Evolutionary conservation across 2,113 vertebrate genomes (phyloP).

Genomic region (Steatornis caripensis): DNA sequence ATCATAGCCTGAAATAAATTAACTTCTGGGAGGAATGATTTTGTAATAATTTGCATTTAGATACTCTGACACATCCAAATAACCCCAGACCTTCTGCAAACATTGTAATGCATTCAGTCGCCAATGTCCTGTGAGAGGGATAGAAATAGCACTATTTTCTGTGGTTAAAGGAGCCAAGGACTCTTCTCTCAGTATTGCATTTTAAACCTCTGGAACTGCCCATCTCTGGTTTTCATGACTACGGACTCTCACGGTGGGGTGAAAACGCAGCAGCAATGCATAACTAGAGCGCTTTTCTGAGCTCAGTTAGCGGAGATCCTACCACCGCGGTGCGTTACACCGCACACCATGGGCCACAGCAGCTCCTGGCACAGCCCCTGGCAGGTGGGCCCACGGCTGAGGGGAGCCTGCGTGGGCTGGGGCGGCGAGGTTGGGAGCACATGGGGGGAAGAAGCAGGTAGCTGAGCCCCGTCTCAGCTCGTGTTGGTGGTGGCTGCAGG

Average conservation of each 20-base stretch:
- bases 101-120: not conserved
- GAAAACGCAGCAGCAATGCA: not conserved
- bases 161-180: not conserved
- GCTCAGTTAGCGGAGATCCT: not conserved
- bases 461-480: not conserved
- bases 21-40: conserved; percentile 35
- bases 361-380: accelerated
- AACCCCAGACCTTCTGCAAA: conserved; percentile 39
- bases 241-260: not conserved
- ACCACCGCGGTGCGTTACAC: accelerated
- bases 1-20: conserved; percentile 15
- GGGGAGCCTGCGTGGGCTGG: not conserved
- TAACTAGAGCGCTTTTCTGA: not conserved
- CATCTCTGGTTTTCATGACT: not conserved
- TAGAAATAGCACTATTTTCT: conserved; percentile 1
- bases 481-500: not conserved
- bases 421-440: not conserved
- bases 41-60: conserved; percentile 55
- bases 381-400: not conserved
- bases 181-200: not conserved
- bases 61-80: conserved; percentile 29
- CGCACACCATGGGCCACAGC: accelerated
- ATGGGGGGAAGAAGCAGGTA: accelerated
- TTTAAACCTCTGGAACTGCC: not conserved
- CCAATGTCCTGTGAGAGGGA: not conserved